phyloP scores from a whole-genome alignment of 2,113 vertebrate species.

The Brachionichthys hirsutus region DNA sequence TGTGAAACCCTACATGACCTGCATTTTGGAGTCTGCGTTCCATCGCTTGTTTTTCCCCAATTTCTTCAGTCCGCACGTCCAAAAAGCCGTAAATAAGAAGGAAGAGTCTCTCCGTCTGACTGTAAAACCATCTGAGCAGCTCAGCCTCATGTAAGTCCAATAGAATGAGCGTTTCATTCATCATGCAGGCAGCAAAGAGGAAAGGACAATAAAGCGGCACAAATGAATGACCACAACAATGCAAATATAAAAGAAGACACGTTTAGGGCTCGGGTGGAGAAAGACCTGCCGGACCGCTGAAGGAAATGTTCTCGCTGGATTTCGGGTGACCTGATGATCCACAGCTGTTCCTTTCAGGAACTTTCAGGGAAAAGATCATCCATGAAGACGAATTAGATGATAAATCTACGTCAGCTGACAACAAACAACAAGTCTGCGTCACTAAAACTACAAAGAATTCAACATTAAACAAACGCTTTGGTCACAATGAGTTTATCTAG shows the following conservation, averaged over 20 bases:
- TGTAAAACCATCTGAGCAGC: neutral
- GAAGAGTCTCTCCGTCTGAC: neutral
- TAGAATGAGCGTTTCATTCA: neutral
- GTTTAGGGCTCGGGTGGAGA: neutral
- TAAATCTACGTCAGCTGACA: too few species aligned
- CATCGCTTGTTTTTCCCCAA: neutral
- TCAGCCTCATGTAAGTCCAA: neutral
- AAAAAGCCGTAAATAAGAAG: conserved; percentile 3
- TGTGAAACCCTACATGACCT: too few species aligned
- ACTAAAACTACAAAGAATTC: too few species aligned
- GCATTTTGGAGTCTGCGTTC: too few species aligned
- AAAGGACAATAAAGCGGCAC: conserved; percentile 1
- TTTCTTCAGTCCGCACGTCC: neutral
- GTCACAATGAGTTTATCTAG: too few species aligned
- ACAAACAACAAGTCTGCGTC: too few species aligned
- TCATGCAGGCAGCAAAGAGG: neutral
- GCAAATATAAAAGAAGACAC: neutral
- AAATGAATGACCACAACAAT: conserved; percentile 5
- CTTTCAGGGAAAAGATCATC: too few species aligned
- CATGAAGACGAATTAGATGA: neutral
- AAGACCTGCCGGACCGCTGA: neutral
- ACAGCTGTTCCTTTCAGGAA: neutral
- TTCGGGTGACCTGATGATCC: neutral
- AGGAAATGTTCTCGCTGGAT: neutral
- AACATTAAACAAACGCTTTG: too few species aligned